Percentiles rank a stretch among this genome's conserved stretches.
phyloP scores from a whole-genome alignment of 1,140 invertebrate species.

The Vollenhovia emeryi region DNA sequence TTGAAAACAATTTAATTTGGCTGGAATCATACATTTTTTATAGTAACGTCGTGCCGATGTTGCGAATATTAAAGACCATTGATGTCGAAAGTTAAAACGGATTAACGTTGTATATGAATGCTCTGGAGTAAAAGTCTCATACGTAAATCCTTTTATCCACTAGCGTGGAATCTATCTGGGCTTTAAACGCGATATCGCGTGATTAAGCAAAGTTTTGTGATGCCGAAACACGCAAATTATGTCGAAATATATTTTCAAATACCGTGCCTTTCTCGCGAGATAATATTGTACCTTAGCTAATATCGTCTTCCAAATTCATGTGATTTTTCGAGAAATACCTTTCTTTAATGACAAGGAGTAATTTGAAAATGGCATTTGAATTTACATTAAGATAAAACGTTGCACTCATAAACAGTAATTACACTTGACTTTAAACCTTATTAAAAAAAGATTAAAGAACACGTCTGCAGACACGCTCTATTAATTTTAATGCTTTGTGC shows the following conservation, averaged over 20 bases:
- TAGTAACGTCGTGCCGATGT: not conserved
- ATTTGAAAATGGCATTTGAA: not conserved
- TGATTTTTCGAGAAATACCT: not conserved
- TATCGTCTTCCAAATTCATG: not conserved
- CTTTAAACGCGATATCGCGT: slow-evolving; percentile 58
- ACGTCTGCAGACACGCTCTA: not conserved
- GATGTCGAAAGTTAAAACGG: not conserved
- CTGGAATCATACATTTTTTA: not conserved
- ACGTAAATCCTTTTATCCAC: slow-evolving; percentile 30
- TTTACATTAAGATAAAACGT: not conserved
- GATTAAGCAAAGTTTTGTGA: slow-evolving; percentile 49
- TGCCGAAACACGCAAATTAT: slow-evolving; percentile 27
- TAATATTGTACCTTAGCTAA: too few relatives aligned
- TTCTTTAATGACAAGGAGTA: not conserved
- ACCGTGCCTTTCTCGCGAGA: not conserved
- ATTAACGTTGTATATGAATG: slow-evolving; percentile 3
- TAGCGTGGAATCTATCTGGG: slow-evolving; percentile 10
- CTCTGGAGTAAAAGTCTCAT: not conserved
- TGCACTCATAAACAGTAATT: not conserved
- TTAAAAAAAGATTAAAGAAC: not conserved
- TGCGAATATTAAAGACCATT: not conserved
- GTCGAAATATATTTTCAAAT: slow-evolving; percentile 39
- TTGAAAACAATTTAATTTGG: not conserved
- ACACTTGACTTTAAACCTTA: not conserved
- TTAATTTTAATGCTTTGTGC: not conserved